Conservation (phyloP, 2,797 vertebrate species). For the Anabacerthia variegaticeps region DNA sequence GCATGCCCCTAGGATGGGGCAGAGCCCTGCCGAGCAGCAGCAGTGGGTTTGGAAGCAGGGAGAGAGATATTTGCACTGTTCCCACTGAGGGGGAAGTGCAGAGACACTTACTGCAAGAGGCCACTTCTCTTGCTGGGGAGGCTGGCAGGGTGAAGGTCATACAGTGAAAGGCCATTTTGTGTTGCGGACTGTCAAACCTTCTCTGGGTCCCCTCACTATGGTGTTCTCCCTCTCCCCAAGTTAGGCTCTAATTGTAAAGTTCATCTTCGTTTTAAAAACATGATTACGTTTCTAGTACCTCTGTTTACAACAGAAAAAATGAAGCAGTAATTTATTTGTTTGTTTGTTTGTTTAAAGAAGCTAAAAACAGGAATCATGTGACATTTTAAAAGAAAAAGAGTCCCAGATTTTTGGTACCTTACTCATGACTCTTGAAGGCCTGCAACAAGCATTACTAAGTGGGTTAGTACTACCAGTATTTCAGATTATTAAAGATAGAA, state of each 20-base stretch:
- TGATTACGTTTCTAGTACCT: background rate
- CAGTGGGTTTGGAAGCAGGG: background rate
- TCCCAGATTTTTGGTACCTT: background rate
- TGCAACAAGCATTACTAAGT: slow-evolving; percentile 10
- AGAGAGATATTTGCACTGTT: background rate
- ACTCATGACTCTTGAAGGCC: background rate
- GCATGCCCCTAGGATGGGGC: background rate
- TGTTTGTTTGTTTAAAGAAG: background rate
- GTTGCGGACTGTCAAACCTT: background rate
- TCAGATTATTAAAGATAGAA: slow-evolving; percentile 33
- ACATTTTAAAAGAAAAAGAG: background rate
- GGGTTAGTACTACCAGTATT: background rate
- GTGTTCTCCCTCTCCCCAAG: background rate
- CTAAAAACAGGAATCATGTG: background rate
- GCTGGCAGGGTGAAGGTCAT: background rate
- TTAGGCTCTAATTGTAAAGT: background rate
- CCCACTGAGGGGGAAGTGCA: background rate
- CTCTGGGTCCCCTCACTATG: background rate
- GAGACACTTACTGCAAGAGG: background rate
- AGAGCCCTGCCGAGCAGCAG: background rate
- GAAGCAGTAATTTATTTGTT: background rate
- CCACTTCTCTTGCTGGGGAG: background rate
- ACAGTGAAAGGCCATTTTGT: background rate
- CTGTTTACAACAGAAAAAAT: background rate
- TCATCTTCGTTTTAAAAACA: background rate